Evolutionary conservation across 1,140 invertebrate genomes (phyloP).

Genomic region (Radopholus similis): DNA sequence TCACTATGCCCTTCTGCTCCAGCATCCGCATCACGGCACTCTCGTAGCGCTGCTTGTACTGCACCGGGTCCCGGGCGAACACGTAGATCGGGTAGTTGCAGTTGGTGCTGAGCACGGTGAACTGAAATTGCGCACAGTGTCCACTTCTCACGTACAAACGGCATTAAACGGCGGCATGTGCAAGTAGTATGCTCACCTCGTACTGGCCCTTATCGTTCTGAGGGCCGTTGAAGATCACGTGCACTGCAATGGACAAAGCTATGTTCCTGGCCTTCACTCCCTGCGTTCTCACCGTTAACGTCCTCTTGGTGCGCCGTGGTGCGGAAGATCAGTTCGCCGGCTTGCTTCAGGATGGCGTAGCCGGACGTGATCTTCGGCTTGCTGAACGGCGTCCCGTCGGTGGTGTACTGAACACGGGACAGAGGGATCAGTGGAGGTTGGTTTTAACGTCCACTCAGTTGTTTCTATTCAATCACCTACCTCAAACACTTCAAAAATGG

Average conservation of each 20-base stretch:
- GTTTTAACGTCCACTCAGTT: neutral
- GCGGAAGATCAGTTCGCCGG: constrained; percentile 57
- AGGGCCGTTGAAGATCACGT: constrained; percentile 46
- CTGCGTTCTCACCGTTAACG: constrained; percentile 44
- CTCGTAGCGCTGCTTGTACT: constrained; percentile 46
- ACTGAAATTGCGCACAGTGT: too few species aligned
- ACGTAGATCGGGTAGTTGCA: constrained; percentile 54
- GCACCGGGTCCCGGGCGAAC: constrained; percentile 47
- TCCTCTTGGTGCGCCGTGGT: constrained; percentile 59
- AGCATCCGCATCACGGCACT: constrained; percentile 37
- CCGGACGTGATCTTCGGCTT: constrained; percentile 59
- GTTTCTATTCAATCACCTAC: neutral
- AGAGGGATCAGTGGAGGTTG: too few species aligned
- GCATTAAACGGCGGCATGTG: too few species aligned
- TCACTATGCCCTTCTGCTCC: constrained; percentile 49
- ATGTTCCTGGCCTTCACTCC: neutral
- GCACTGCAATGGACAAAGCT: constrained; percentile 39
- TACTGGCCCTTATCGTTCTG: constrained; percentile 46
- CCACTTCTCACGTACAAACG: too few species aligned
- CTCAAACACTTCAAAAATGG: constrained; percentile 59
- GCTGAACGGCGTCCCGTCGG: constrained; percentile 58
- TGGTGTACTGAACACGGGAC: constrained; percentile 52
- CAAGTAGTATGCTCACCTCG: too few species aligned
- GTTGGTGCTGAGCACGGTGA: constrained; percentile 37
- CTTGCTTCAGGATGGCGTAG: constrained; percentile 55